A percentile compares a stretch with the other conserved stretches of the same genome.
Evolutionary conservation across 2,797 vertebrate genomes (phyloP).

Genomic region (Lepilemur septentrionalis): DNA sequence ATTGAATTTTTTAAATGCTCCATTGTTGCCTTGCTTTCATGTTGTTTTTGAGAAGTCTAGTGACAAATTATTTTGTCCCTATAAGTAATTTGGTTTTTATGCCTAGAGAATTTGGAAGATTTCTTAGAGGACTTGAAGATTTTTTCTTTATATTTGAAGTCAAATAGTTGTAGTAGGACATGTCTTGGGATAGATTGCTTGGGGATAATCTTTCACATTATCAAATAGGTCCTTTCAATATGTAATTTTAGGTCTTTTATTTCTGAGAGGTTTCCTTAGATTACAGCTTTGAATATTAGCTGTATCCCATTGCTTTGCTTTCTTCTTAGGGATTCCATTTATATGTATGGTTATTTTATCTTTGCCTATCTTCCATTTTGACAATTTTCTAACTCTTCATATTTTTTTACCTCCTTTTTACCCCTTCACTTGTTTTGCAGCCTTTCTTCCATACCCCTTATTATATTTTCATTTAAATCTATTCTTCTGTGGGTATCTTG

Average conservation of each 20-base stretch:
- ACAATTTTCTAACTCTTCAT: background rate
- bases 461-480: constrained; percentile 3
- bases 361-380: background rate
- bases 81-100: background rate
- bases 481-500: background rate
- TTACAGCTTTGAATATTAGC: background rate
- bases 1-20: background rate
- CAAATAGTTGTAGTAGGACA: background rate
- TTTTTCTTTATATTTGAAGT: background rate
- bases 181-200: background rate
- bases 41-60: background rate
- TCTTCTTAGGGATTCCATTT: background rate
- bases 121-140: background rate
- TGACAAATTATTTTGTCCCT: background rate
- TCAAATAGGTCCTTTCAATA: background rate
- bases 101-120: background rate
- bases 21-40: background rate
- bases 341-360: background rate
- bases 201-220: background rate
- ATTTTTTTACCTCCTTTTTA: background rate
- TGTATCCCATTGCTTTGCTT: background rate
- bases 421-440: background rate
- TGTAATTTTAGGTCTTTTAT: background rate
- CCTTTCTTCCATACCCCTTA: background rate
- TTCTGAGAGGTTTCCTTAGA: background rate